These are phyloP conservation scores for Polypterus senegalus DNA, from an alignment of 2,113 vertebrate species.

Conservation along the genomic window DNA sequence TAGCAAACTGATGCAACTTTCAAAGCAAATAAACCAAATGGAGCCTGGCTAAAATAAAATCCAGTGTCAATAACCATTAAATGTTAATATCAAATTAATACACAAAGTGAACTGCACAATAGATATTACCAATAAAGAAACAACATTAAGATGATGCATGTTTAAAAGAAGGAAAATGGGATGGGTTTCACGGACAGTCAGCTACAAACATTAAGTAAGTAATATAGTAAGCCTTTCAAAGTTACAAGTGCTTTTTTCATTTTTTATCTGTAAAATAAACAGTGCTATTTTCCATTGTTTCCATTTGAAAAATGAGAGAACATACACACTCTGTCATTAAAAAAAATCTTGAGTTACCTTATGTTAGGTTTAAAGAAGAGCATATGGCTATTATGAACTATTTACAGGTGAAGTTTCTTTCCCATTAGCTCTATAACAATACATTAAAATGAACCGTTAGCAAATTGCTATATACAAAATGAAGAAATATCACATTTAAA, in stretches of 20 bases:
- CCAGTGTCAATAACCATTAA: too few species aligned
- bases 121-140: too few species aligned
- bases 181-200: too few species aligned
- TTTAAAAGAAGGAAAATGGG: too few species aligned
- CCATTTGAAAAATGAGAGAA: constrained; percentile 45
- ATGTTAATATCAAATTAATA: too few species aligned
- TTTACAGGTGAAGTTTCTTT: constrained; percentile 44
- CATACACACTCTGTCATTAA: constrained; percentile 33
- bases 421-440: constrained; percentile 37
- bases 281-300: constrained; percentile 24
- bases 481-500: constrained; percentile 26
- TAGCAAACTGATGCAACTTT: too few species aligned
- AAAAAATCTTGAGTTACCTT: constrained; percentile 28
- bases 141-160: too few species aligned
- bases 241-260: neutral
- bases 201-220: too few species aligned
- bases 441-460: constrained; percentile 26
- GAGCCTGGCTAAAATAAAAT: too few species aligned
- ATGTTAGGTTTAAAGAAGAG: constrained; percentile 39
- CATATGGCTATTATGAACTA: constrained; percentile 34
- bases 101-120: too few species aligned
- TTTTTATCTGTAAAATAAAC: constrained; percentile 14
- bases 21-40: too few species aligned
- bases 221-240: neutral
- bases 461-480: constrained; percentile 23